Base-by-base conservation (phyloP, 2,797 vertebrate species). In the Lithobates pipiens region DNA sequence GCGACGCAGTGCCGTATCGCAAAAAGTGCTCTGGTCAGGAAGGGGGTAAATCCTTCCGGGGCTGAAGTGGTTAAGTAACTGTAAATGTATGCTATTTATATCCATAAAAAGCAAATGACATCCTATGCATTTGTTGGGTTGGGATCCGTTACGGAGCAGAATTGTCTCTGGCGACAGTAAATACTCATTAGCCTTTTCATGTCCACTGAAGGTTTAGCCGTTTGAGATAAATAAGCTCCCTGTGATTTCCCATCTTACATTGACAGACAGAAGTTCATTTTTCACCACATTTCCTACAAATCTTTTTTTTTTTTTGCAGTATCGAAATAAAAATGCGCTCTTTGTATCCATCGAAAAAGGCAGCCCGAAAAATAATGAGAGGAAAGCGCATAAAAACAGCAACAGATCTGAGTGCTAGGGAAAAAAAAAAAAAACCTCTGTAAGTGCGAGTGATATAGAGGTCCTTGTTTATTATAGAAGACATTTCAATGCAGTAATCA, bases 401-500 rank as follows among this genome's bases (percentile, higher is more conserved):
- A 89, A 86, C 86, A 87, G 92, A 93, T 94, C 91, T 90, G 92
- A 94, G 95, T 94, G 95, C 93, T 25, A 25, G n/a, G 95, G 94
- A 96, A 76, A 13, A 76, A 46, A 96, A 78, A 94, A 92, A 32
- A 32, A 32, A 32, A 2, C 32, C 32, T 93, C 90, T 88, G 6
- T 89, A 93, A 93, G 92, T 92, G 94, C 94, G 93, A 94, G 93
- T 94, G 94, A 95, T 94, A 91, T 91, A 94, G 95, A 94, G 93
- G 93, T 93, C 90, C 93, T 93, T 93, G 93, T 93, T 94, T 93
- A 95, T 95, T 95, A 95, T 95, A 95, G 95, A 95, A 94, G 94
- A 94, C 95, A 95, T 96, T 96, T 96, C 94, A 95, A 95, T 95
- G 95, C 93, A 92, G 92, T 95, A 92, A 96, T 96, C 94, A 94